Evolutionary conservation across 2,797 vertebrate species (phyloP).

Genomic region (Tangara arthus): DNA sequence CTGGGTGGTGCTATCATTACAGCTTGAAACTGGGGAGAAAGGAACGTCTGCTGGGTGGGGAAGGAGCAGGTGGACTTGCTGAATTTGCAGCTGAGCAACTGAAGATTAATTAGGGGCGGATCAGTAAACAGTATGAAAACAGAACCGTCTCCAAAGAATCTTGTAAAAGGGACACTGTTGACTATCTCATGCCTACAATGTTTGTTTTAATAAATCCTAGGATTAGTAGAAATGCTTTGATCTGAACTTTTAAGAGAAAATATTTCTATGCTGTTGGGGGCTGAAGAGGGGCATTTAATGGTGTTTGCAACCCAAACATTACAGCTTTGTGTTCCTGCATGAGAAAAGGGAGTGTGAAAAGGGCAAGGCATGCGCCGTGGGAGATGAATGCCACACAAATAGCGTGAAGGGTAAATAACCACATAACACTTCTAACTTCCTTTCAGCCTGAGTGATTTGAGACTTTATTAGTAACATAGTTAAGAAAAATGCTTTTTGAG

Average conservation of each 20-base stretch:
- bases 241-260: constrained; percentile 63
- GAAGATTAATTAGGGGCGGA: constrained; percentile 58
- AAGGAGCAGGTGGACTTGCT: constrained; percentile 51
- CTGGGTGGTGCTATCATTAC: constrained; percentile 19
- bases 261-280: constrained; percentile 61
- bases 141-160: constrained; percentile 58
- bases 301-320: constrained; percentile 63
- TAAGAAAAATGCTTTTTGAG: constrained; percentile 28
- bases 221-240: constrained; percentile 62
- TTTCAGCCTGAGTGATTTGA: background rate
- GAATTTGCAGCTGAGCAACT: constrained; percentile 55
- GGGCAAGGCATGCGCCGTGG: constrained; percentile 15
- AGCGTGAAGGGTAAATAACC: constrained; percentile 38
- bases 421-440: constrained; percentile 17
- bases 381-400: constrained; percentile 48
- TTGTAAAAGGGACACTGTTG: constrained; percentile 56
- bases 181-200: constrained; percentile 45
- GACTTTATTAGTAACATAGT: background rate
- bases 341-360: constrained; percentile 50
- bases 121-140: constrained; percentile 55
- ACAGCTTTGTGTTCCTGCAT: constrained; percentile 51
- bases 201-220: constrained; percentile 62
- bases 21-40: constrained; percentile 28
- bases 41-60: constrained; percentile 9
- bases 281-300: constrained; percentile 51